Evolutionary conservation across 2,113 vertebrate genomes (phyloP).

Genomic region (Neolamprologus toae): DNA sequence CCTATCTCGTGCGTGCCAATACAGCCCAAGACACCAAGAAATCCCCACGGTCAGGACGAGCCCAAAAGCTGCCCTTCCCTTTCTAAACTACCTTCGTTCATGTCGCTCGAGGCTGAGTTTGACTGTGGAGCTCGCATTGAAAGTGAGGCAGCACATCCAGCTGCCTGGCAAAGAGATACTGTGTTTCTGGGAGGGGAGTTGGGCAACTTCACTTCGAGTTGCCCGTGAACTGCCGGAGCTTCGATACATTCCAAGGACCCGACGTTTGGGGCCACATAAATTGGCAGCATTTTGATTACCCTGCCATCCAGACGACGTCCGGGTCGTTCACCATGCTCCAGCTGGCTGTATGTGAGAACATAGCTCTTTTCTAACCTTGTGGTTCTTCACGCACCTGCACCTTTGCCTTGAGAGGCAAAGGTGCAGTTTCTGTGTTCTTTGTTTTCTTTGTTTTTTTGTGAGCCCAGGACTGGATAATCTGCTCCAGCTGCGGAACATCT

Average conservation of each 20-base stretch:
- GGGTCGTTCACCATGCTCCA: background rate
- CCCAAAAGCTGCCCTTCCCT: background rate
- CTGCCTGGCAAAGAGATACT: background rate
- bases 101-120: background rate
- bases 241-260: background rate
- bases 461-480: background rate
- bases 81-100: background rate
- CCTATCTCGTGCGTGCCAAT: background rate
- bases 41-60: background rate
- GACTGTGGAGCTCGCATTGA: background rate
- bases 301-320: background rate
- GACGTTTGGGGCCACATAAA: background rate
- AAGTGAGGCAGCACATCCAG: background rate
- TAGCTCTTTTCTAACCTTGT: background rate
- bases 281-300: background rate
- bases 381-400: background rate
- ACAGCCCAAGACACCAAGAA: background rate
- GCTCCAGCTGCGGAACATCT: background rate
- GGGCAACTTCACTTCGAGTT: background rate
- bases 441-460: background rate
- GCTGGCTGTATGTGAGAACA: background rate
- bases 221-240: background rate
- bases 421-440: background rate
- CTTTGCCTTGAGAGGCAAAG: rapidly evolving
- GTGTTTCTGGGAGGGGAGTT: background rate